A percentile compares a stretch with the other conserved stretches of the same genome.
These are phyloP conservation scores for Platycheirus albimanus DNA, from an alignment of 2,888 invertebrate species.

Conservation along the genomic window DNA sequence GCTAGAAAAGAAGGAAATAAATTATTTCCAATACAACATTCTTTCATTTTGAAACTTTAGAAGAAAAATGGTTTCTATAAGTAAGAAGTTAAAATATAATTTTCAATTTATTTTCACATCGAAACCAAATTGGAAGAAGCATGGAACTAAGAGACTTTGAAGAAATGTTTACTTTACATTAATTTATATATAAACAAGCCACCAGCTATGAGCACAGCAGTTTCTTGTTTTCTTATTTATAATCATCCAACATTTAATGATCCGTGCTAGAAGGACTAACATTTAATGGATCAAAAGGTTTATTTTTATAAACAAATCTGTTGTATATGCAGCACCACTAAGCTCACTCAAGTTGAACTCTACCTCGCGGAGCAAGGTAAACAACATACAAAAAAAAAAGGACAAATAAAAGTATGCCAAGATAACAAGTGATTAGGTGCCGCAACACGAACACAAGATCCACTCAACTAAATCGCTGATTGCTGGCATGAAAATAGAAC, in stretches of 20 bases:
- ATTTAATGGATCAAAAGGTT: slow-evolving; percentile 72
- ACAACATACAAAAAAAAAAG: slow-evolving; percentile 4
- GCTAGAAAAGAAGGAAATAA: too few species aligned
- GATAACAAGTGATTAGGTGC: slow-evolving; percentile 38
- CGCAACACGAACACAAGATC: neutral
- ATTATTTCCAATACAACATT: too few species aligned
- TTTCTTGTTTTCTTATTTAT: slow-evolving; percentile 46
- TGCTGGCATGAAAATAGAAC: slow-evolving; percentile 69
- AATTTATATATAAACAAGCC: too few species aligned
- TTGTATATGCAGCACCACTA: slow-evolving; percentile 31
- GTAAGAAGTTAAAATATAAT: too few species aligned
- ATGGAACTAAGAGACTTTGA: too few species aligned
- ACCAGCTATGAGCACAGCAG: too few species aligned
- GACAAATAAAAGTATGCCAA: neutral
- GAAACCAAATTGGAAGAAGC: too few species aligned
- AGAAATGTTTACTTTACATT: too few species aligned
- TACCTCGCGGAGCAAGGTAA: slow-evolving; percentile 40
- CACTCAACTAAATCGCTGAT: slow-evolving; percentile 26
- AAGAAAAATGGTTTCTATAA: too few species aligned
- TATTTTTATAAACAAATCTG: slow-evolving; percentile 59
- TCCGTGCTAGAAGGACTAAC: slow-evolving; percentile 57
- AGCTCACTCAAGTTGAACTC: slow-evolving; percentile 54
- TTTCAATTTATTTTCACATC: too few species aligned
- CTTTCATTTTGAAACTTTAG: too few species aligned
- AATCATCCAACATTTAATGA: slow-evolving; percentile 51